Base-by-base conservation (phyloP, 2,888 invertebrate genomes). In the Dendrolimus houi region DNA sequence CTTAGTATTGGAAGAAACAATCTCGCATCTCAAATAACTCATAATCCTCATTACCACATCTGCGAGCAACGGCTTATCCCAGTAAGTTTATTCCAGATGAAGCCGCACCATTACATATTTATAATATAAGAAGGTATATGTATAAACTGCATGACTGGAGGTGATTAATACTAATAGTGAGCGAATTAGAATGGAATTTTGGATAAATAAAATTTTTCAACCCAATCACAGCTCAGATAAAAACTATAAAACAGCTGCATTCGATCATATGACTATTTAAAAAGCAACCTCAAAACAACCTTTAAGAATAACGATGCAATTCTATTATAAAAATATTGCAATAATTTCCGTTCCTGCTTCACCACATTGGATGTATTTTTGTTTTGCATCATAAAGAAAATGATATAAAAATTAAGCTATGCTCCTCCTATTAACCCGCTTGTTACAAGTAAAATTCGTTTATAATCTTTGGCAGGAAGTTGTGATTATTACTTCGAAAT, bases 141-240 rank as follows among this genome's bases (percentile, higher is more conserved):
- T 29, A 29, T 29, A 29, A 29, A 29, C 29, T 29, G 29, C 29
- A 6, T 29, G 29, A 29, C 29, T 29, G 29, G 29, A 29, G 29
- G 6, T 29, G 29, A 10, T 47, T 47, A 47, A 12, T 10, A 47
- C 6, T 8, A 47, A 47, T 47, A 6, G 12, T 47, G 47, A 47
- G 12, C 47, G 47, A 47, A 47, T 12, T 47, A 10, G 47, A 10
- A 10, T 47, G 47, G 47, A 47, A 62, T 64, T 66, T 54, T 57
- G 53, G 12, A 47, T 47, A 9, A 47, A 47, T 47, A 47, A 9
- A 47, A 47, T 17, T 9, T n/a, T 53, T 17, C 53, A 29, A 52
- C 47, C 47, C 47, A 47, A 47, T 12, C 12, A 47, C 12, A 8
- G 47, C 47, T 47, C 12, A 47, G 47, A 47, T 29, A 29, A 29